Conservation (phyloP, 1,140 invertebrate species). For the Drosophila nikananu region DNA sequence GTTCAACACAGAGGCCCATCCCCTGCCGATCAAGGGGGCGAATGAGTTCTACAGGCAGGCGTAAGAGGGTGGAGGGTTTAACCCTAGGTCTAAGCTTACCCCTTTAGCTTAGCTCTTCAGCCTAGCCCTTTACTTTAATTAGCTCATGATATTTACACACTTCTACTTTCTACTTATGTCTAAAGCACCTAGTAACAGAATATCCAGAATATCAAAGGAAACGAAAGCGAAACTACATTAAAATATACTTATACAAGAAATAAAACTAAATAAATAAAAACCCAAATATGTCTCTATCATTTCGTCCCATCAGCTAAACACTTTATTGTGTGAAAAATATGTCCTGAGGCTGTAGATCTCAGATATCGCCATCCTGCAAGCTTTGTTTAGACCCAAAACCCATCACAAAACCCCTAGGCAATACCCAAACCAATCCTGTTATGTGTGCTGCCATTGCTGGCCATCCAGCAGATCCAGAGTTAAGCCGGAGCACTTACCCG, state of each 20-base stretch:
- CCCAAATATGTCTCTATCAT: background rate
- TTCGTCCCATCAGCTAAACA: conserved; percentile 2
- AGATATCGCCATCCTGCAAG: background rate
- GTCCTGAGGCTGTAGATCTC: conserved; percentile 8
- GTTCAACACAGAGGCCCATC: conserved; percentile 99
- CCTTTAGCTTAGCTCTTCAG: too few species aligned
- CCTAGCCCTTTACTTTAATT: background rate
- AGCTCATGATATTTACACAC: too few species aligned
- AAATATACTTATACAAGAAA: background rate
- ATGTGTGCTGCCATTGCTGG: background rate
- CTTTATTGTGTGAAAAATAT: conserved; percentile 33
- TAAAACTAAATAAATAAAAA: background rate
- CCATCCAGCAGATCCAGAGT: conserved; percentile 25
- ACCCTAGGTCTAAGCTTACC: too few species aligned
- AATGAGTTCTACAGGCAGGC: conserved; percentile 90
- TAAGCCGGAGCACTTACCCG: conserved; percentile 69
- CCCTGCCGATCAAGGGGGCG: conserved; percentile 94
- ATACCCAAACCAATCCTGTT: conserved; percentile 10
- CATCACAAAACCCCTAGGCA: background rate
- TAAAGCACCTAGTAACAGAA: too few species aligned
- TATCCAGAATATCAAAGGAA: background rate
- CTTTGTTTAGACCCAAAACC: background rate
- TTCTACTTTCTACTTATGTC: too few species aligned
- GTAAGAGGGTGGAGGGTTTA: too few species aligned
- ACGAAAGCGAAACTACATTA: background rate